Evolutionary conservation across 2,113 vertebrate species (phyloP).

Genomic region (Monarcha castaneiventris): DNA sequence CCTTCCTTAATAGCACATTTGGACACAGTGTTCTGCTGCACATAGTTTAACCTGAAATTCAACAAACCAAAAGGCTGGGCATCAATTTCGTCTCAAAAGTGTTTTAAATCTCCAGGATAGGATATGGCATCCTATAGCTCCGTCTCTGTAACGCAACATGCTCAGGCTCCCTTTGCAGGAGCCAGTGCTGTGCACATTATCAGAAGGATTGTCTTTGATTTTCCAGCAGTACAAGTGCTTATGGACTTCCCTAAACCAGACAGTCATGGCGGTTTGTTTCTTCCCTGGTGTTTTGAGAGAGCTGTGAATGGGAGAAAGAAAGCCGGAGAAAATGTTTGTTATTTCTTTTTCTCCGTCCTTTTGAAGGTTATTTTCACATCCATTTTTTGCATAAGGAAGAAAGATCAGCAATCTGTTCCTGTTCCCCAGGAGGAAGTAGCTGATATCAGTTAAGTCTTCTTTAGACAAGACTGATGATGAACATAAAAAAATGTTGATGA

Average conservation of each 20-base stretch:
- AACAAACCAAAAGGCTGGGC: accelerated
- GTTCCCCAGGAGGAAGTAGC: background rate
- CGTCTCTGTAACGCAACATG: background rate
- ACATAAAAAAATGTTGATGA: too few relatives aligned
- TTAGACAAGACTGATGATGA: background rate
- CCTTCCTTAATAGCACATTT: background rate
- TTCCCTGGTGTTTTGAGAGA: background rate
- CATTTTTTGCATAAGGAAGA: background rate
- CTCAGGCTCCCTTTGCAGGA: background rate
- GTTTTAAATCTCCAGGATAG: background rate
- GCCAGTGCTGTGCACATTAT: background rate
- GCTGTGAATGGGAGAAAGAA: background rate
- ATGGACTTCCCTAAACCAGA: background rate
- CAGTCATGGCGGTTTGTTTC: background rate
- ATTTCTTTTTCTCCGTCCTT: background rate
- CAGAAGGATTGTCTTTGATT: background rate
- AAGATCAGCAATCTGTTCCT: background rate
- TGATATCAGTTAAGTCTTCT: background rate
- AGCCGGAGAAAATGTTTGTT: background rate
- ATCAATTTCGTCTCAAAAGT: background rate
- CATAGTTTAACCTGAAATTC: accelerated
- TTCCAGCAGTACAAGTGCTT: background rate
- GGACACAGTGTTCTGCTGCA: background rate
- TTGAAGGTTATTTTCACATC: background rate
- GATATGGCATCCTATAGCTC: background rate